Conservation (phyloP, 2,797 vertebrate species). For the Percopsis omiscomaycus region DNA sequence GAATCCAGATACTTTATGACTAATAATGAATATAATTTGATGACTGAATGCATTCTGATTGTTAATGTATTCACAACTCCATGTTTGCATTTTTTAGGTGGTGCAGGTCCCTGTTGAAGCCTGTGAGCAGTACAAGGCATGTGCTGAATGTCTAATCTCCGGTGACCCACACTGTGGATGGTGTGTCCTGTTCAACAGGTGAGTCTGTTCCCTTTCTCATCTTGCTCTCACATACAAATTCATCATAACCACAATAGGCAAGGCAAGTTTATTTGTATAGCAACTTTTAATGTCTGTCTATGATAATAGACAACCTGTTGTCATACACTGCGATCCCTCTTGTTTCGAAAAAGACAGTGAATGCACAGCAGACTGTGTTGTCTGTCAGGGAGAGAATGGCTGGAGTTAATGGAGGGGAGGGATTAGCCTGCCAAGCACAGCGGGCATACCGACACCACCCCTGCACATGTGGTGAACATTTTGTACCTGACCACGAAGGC, state of each 20-base stretch:
- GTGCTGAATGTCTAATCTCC: constrained; percentile 89
- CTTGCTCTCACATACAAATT: background rate
- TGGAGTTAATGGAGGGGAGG: constrained; percentile 52
- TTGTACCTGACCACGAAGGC: constrained; percentile 54
- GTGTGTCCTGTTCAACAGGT: constrained; percentile 93
- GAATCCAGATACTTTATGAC: no score
- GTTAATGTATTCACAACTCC: background rate
- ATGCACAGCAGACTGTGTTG: constrained; percentile 35
- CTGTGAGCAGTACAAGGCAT: constrained; percentile 89
- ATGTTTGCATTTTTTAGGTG: constrained; percentile 74
- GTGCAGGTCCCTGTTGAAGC: constrained; percentile 88
- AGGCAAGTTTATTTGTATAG: background rate
- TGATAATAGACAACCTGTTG: constrained; percentile 21
- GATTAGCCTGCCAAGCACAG: constrained; percentile 58
- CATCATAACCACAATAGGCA: constrained; percentile 22
- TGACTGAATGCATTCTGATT: no score
- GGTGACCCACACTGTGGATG: constrained; percentile 96
- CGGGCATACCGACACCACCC: constrained; percentile 44
- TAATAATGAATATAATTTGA: no score
- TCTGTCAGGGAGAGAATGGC: constrained; percentile 29
- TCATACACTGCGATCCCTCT: constrained; percentile 41
- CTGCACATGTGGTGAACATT: constrained; percentile 56
- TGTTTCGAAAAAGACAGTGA: constrained; percentile 44
- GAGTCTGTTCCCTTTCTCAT: constrained; percentile 67
- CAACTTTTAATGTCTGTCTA: no score